phyloP scores from a whole-genome alignment of 2,797 vertebrate species.

The Sebastes umbrosus region DNA sequence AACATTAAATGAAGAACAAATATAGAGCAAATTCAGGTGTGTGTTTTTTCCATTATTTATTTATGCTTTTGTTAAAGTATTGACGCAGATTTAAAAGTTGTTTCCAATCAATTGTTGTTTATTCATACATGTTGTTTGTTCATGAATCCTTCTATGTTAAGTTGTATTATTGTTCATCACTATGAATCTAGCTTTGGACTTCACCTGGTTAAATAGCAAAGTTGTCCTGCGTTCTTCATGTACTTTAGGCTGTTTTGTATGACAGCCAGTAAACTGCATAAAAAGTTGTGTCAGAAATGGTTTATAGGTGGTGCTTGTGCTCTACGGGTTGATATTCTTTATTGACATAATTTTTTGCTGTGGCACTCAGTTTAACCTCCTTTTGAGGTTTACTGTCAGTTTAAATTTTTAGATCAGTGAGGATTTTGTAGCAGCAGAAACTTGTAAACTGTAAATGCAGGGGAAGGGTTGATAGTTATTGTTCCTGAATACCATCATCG shows the following conservation, averaged over 20 bases:
- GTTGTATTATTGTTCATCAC: background rate
- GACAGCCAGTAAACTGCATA: background rate
- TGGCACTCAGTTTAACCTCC: background rate
- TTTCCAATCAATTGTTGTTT: background rate
- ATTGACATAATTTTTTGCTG: background rate
- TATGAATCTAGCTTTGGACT: background rate
- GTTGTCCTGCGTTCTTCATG: background rate
- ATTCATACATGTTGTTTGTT: background rate
- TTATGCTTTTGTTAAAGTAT: background rate
- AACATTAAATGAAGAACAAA: background rate
- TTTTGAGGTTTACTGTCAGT: background rate
- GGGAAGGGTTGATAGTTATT: background rate
- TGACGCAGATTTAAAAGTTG: background rate
- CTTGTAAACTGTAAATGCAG: background rate
- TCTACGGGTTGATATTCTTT: background rate
- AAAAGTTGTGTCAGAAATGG: background rate
- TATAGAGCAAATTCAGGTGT: conserved; percentile 5
- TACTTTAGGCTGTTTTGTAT: background rate
- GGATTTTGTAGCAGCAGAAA: background rate
- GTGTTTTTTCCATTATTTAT: background rate
- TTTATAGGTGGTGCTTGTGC: background rate
- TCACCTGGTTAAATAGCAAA: background rate
- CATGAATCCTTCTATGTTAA: background rate
- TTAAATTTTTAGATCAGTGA: background rate
- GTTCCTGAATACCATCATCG: background rate